Percentiles rank a stretch among this genome's conserved stretches.
Conservation (phyloP, 2,113 vertebrate species). For the Leuciscus idus region DNA sequence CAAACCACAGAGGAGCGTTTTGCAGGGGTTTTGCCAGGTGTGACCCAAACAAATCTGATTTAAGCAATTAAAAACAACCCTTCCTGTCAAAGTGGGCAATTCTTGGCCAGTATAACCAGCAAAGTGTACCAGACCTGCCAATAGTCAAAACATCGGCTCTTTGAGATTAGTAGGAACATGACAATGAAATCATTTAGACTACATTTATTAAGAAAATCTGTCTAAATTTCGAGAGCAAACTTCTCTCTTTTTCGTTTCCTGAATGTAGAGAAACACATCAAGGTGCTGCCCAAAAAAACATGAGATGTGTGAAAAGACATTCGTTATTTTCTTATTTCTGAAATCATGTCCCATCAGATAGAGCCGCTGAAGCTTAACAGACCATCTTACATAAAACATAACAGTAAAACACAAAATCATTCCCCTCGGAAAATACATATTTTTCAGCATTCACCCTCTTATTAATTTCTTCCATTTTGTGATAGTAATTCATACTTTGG, state of each 20-base stretch:
- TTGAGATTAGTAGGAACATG: background rate
- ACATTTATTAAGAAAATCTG: background rate
- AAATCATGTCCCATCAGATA: background rate
- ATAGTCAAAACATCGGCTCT: background rate
- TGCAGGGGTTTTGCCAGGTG: background rate
- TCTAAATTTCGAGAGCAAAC: background rate
- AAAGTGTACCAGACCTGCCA: background rate
- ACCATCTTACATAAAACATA: conserved; percentile 17
- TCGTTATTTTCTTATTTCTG: background rate
- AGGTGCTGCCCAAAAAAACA: background rate
- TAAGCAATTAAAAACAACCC: background rate
- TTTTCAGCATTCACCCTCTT: background rate
- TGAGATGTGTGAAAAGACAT: background rate
- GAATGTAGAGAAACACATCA: background rate
- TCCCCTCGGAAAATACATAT: background rate
- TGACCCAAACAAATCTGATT: background rate
- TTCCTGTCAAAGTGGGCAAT: background rate
- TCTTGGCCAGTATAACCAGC: background rate
- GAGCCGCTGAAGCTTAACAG: background rate
- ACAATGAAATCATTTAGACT: background rate
- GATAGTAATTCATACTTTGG: background rate
- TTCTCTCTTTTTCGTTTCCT: background rate
- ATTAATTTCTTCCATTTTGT: background rate
- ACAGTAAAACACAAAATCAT: background rate
- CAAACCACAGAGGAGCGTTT: background rate